Base-by-base conservation (phyloP, 2,888 invertebrate genomes). In the Eristalinus sepulchralis region DNA sequence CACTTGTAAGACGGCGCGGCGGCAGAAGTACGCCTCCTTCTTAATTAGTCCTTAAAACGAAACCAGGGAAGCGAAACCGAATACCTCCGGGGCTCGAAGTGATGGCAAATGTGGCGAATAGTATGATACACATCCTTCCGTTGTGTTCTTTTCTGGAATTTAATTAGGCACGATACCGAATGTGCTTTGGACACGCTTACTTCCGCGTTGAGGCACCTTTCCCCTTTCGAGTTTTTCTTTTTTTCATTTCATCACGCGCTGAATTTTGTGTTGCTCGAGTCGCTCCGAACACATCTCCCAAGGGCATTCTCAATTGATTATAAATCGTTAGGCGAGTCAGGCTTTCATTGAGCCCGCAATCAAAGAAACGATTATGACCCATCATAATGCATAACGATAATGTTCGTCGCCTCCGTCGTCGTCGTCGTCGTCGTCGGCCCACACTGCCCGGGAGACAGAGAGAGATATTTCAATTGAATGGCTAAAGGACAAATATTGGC, bases 301-400 rank as follows among this genome's bases (percentile, higher is more conserved):
- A 8, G 10, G 36, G 31, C 6, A 53, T 24, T 31, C 31, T 39
- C 66, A 72, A 59, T 68, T 55, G 33, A 60, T 57, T 17, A 67
- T 84, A 84, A 80, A 80, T 84, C 76, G 57, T 72, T 62, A 17
- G 57, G 27, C 63, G 24, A 82, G 1, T 76, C 71, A 67, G 67
- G 71, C 60, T 73, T 72, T 82, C 77, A 77, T 73, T 68, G 53
- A 75, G 33, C 53, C 60, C 73, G 22, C 78, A 66, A 62, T 73
- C 82, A 83, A 62, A 75, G 47, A 68, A 47, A 78, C 71, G 83
- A 86, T 86, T 86, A 86, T 86, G 83, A 83, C 64, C 86, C 60
- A 86, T 86, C 70, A 86, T 73, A 79, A 83, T 78, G 78, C 78
- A 86, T 86, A 86, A 86, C 75, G 86, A 86, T 83, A 70, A 82